Evolutionary conservation across 2,797 vertebrate genomes (phyloP).

Genomic region (Heterohyrax brucei): DNA sequence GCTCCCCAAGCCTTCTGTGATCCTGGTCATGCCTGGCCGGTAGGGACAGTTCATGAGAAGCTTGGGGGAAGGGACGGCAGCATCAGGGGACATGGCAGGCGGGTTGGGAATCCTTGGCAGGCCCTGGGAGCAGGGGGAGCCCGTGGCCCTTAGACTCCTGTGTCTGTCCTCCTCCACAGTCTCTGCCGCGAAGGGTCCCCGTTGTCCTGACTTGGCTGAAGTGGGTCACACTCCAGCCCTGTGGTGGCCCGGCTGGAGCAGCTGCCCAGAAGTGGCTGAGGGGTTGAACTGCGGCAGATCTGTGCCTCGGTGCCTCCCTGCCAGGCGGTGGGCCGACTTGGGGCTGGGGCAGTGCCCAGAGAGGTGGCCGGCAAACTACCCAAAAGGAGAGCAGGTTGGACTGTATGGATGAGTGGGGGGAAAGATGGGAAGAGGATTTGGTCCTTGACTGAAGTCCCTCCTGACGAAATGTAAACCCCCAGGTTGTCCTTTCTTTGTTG

Average conservation of each 20-base stretch:
- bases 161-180: constrained; percentile 69
- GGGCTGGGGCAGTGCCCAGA: neutral
- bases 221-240: constrained; percentile 81
- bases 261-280: constrained; percentile 70
- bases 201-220: constrained; percentile 74
- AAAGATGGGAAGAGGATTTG: constrained; percentile 53
- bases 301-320: constrained; percentile 16
- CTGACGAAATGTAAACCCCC: constrained; percentile 63
- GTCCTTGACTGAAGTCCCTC: constrained; percentile 37
- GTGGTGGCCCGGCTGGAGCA: constrained; percentile 72
- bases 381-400: neutral
- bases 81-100: constrained; percentile 75
- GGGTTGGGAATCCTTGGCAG: constrained; percentile 81
- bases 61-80: constrained; percentile 68
- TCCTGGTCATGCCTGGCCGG: constrained; percentile 84
- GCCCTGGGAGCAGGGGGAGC: constrained; percentile 79
- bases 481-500: constrained; percentile 85
- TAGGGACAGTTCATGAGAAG: constrained; percentile 88
- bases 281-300: constrained; percentile 62
- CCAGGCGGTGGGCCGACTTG: neutral
- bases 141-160: constrained; percentile 64
- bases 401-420: neutral
- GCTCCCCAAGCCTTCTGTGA: constrained; percentile 87
- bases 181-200: constrained; percentile 61
- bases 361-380: neutral